These are phyloP conservation scores for Patagioenas fasciata DNA, from an alignment of 2,113 vertebrate species.

Conservation along the genomic window DNA sequence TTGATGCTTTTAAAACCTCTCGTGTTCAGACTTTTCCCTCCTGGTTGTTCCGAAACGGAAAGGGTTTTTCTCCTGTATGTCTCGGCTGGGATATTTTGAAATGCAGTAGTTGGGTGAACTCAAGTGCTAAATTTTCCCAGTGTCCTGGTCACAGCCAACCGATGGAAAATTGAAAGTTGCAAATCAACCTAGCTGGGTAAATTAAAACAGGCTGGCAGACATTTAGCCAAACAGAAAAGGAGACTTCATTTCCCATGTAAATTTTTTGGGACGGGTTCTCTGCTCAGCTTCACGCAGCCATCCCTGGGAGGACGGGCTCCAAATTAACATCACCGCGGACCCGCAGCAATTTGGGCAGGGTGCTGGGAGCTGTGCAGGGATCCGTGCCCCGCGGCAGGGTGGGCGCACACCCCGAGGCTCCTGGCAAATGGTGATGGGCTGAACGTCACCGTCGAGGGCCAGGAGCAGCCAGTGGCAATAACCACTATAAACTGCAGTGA, in stretches of 20 bases:
- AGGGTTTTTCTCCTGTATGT: slow-evolving; percentile 62
- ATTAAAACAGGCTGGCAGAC: slow-evolving; percentile 70
- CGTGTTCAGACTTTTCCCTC: slow-evolving; percentile 64
- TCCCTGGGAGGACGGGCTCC: not conserved
- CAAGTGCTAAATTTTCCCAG: slow-evolving; percentile 64
- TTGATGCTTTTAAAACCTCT: slow-evolving; percentile 59
- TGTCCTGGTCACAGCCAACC: slow-evolving; percentile 66
- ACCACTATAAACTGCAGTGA: not conserved
- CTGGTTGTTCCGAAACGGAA: slow-evolving; percentile 60
- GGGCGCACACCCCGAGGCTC: not conserved
- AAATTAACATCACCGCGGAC: rapidly evolving
- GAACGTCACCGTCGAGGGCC: not conserved
- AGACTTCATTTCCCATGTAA: slow-evolving; percentile 71
- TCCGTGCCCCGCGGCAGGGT: rapidly evolving
- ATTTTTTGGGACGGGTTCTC: slow-evolving; percentile 26
- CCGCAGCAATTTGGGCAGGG: rapidly evolving
- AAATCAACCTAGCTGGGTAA: slow-evolving; percentile 64
- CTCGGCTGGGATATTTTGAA: slow-evolving; percentile 69
- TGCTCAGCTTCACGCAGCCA: not conserved
- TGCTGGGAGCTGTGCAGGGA: not conserved
- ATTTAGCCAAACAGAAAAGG: slow-evolving; percentile 69
- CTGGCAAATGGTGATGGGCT: not conserved
- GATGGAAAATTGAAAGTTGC: slow-evolving; percentile 67
- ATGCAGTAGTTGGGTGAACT: slow-evolving; percentile 59
- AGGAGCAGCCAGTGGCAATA: rapidly evolving